Base-by-base conservation (phyloP, 2,797 vertebrate species). In the Alca torda region DNA sequence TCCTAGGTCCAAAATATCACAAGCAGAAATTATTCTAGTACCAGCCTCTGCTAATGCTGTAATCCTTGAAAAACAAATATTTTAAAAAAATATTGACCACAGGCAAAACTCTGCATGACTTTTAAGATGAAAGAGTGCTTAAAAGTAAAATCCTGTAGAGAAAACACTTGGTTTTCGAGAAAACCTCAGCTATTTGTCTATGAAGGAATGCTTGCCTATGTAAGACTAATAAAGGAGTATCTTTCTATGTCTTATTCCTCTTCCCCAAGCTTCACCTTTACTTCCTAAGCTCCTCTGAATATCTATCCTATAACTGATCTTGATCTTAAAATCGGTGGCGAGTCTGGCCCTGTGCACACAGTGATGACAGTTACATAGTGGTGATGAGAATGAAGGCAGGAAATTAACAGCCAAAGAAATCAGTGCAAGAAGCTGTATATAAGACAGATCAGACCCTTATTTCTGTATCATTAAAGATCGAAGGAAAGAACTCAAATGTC, bases 401-500 rank as follows among this genome's bases (percentile, higher is more conserved):
- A 95, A 91, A 94, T 82, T 11, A 87, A 56, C 53, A 90, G 65
- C 60, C 70, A 74, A 45, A 76, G 64, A 68, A 94, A 89, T 85
- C 64, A 35, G 78, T 57, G 17, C 57, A 20, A 87, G 59, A 46
- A 90, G 65, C 24, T 68, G 53, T 13, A 30, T 0, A 21, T 37
- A 72, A 77, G 68, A 56, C 57, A 82, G 86, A 92, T 89, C 84
- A 85, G 75, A 24, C 41, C 68, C 75, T 80, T 89, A 54, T 35
- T 93, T 61, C 90, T 79, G 56, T 74, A 68, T 28, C 86, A 64
- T 85, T 83, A 83, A 90, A 89, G 64, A 91, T 28, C 0, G 0
- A 92, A 94, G 68, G 53, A 78, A 94, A 93, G 78, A 96, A 93
- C 53, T 87, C 68, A 93, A 94, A 96, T 93, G 93, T 95, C 94